Evolutionary conservation across 92 coral and sea anemone species (phyloP).

Genomic region (Plumapathes pennacea): DNA sequence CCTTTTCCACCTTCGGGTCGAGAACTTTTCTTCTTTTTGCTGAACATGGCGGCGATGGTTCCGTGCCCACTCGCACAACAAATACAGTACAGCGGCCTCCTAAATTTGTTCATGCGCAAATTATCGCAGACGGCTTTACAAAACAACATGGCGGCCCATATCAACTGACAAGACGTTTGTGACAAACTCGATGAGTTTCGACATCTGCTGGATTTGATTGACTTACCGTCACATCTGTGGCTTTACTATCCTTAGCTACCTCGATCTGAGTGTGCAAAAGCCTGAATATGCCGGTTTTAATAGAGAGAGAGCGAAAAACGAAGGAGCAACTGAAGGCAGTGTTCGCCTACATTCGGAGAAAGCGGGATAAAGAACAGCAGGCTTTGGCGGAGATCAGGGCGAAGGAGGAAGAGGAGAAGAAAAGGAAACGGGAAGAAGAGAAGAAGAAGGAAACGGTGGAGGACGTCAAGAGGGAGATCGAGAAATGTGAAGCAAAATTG

Average conservation of each 20-base stretch:
- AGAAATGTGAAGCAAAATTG: slow-evolving; percentile 65
- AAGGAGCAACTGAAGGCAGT: slow-evolving; percentile 75
- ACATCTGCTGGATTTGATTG: too few relatives aligned
- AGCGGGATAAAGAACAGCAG: slow-evolving; percentile 64
- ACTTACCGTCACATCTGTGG: too few relatives aligned
- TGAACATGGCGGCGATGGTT: slow-evolving; percentile 50
- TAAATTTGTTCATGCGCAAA: too few relatives aligned
- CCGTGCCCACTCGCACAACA: slow-evolving; percentile 1
- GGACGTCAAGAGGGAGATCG: slow-evolving; percentile 66
- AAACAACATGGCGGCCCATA: too few relatives aligned
- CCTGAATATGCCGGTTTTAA: slow-evolving; percentile 88
- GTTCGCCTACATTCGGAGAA: slow-evolving; percentile 72
- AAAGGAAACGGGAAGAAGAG: slow-evolving; percentile 66
- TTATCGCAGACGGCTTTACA: too few relatives aligned
- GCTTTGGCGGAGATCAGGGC: slow-evolving; percentile 73
- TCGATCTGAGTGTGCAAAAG: too few relatives aligned
- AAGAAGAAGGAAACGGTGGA: slow-evolving; percentile 80
- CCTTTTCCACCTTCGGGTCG: slow-evolving; percentile 46
- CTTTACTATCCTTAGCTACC: too few relatives aligned
- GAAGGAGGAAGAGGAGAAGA: slow-evolving; percentile 68
- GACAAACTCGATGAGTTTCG: neutral
- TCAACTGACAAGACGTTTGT: neutral
- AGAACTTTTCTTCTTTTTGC: slow-evolving; percentile 64
- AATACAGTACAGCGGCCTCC: slow-evolving; percentile 1
- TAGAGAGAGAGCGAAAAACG: slow-evolving; percentile 76